Percentiles rank a stretch among this genome's conserved stretches.
These are phyloP conservation scores for Triplophysa rosa DNA, from an alignment of 2,113 vertebrate genomes.

Conservation along the genomic window DNA sequence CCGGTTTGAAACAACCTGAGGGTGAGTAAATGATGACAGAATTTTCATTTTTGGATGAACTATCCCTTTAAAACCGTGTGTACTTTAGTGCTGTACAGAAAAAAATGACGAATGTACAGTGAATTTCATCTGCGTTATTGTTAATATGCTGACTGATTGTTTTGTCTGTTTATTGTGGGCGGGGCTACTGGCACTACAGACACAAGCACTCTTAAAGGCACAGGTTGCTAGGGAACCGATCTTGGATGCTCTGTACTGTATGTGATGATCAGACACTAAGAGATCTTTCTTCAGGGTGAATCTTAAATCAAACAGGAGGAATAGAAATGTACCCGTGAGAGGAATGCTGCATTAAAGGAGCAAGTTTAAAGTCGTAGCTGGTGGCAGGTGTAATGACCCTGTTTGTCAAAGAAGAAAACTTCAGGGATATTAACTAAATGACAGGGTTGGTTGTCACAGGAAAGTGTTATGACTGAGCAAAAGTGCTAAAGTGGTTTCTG, in stretches of 20 bases:
- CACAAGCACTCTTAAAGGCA: constrained; percentile 31
- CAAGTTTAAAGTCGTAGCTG: not conserved
- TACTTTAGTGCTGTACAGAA: too few relatives aligned
- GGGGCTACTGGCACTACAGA: not conserved
- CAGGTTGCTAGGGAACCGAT: constrained; percentile 43
- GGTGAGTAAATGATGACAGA: too few relatives aligned
- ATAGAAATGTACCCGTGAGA: not conserved
- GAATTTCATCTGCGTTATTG: not conserved
- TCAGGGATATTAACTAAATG: constrained; percentile 9
- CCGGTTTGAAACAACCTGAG: too few relatives aligned
- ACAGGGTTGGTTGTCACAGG: constrained; percentile 2
- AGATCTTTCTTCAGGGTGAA: constrained; percentile 27
- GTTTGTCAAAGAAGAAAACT: not conserved
- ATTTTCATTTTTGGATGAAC: too few relatives aligned
- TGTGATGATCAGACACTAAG: constrained; percentile 27
- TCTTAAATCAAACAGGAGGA: not conserved
- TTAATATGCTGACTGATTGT: constrained; percentile 24
- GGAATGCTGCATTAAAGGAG: not conserved
- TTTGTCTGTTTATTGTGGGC: constrained; percentile 27
- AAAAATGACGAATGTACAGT: too few relatives aligned
- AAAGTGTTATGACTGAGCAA: not conserved
- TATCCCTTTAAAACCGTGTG: too few relatives aligned
- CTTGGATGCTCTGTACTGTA: constrained; percentile 34
- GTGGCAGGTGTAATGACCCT: not conserved
- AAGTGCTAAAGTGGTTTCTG: not conserved